Evolutionary conservation across 92 coral and sea anemone species (phyloP), one percentile per base, ranked within the genome.

Genomic region (Porites rus): DNA sequence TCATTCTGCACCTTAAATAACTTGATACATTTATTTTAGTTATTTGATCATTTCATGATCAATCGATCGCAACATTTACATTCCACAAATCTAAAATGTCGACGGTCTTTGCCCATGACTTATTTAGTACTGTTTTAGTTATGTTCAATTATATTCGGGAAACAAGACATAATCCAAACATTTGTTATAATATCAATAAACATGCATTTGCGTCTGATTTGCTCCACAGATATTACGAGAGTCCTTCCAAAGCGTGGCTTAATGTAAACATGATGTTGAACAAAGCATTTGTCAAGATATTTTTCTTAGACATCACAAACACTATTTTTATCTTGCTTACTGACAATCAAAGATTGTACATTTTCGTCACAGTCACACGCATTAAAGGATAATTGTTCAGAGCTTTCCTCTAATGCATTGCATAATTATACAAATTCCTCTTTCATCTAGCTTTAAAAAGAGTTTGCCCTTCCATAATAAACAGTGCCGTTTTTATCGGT

Each of bases 141-240:
- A n/a, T 82, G 70, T 60, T 82, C 71, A 18, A 20, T 62, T 71
- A 70, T 1, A 14, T 82, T 71, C 20, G 78, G 86, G 28, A 71
- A 82, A 67, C 71, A 62, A 7, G 86, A 82, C 9, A 82, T 82
- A 17, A 82, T n/a, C 86, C 86, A 82, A 43, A 72, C 70, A 51
- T 81, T 81, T 58, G 51, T 51, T 52, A 19, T 51, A 82, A 82
- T 20, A 25, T 82, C 76, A 68, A 82, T 58, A 58, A 82, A 82
- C 3, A 82, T 78, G 63, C 86, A 82, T 53, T 82, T 82, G 52
- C 71, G 62, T 25, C 78, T 58, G 18, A 82, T 82, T 72, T 82
- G 86, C 46, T 69, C 71, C 11, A 82, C 86, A 70, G 79, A 82
- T 82, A 69, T 82, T 12, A 82, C 86, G 20, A 51, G 78, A 14